phyloP scores from a whole-genome alignment of 2,113 vertebrate species.

The Pelecanoides urinatrix region DNA sequence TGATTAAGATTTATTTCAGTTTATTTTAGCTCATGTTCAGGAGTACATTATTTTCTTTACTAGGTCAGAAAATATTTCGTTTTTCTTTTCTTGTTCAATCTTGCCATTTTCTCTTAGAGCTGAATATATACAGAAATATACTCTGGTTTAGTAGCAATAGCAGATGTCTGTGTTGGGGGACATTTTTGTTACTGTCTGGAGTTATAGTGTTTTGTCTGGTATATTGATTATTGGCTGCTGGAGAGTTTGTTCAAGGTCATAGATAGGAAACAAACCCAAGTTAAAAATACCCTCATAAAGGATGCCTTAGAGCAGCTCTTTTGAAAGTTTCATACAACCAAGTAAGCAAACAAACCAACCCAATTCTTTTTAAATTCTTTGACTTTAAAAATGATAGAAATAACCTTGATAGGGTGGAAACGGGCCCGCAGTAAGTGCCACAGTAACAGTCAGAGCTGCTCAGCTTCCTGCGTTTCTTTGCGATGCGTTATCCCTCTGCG shows the following conservation, averaged over 20 bases:
- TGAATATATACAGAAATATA: neutral
- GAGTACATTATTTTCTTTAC: neutral
- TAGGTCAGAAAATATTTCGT: neutral
- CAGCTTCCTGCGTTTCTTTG: neutral
- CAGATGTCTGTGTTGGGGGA: neutral
- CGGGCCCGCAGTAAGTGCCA: neutral
- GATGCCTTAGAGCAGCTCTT: neutral
- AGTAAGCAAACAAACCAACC: neutral
- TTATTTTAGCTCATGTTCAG: neutral
- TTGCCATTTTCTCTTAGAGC: neutral
- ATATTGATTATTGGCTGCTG: constrained; percentile 6
- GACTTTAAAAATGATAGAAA: neutral
- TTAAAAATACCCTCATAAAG: neutral
- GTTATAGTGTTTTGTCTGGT: neutral
- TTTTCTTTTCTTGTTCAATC: neutral
- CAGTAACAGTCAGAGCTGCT: neutral
- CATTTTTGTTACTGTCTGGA: neutral
- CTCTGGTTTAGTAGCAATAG: neutral
- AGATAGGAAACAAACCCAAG: neutral
- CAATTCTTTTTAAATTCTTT: neutral
- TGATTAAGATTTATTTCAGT: constrained; percentile 6
- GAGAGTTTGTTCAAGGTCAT: constrained; percentile 3
- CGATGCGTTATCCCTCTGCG: neutral
- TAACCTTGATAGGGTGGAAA: neutral
- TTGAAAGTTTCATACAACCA: neutral